Conservation (phyloP, 2,113 vertebrate species). For the Calyptomena viridis region DNA sequence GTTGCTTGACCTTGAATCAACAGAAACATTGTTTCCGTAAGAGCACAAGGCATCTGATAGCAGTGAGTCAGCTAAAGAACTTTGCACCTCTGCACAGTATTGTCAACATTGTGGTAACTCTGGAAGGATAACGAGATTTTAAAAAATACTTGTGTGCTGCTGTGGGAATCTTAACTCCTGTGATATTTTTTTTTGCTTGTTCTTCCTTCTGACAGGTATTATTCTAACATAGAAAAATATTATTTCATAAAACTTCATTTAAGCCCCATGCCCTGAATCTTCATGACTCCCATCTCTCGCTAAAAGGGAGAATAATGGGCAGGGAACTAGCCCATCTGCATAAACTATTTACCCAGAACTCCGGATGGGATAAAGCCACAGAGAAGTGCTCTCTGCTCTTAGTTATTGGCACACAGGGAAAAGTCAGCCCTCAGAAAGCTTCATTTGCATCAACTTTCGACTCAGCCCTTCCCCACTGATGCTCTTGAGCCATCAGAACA, state of each 20-base stretch:
- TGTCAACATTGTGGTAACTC: not conserved
- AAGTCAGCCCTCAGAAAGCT: not conserved
- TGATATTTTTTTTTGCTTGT: not conserved
- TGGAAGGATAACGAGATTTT: not conserved
- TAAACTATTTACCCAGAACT: slow-evolving; percentile 9
- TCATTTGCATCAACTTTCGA: not conserved
- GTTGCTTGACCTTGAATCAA: slow-evolving; percentile 7
- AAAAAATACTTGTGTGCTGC: not conserved
- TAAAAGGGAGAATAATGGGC: not conserved
- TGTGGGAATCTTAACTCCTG: not conserved
- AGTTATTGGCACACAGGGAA: not conserved
- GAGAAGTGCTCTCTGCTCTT: not conserved
- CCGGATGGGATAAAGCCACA: not conserved
- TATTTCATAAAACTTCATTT: not conserved
- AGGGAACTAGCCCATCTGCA: not conserved
- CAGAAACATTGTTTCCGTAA: slow-evolving; percentile 12
- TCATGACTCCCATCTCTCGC: not conserved
- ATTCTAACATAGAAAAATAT: slow-evolving; percentile 37
- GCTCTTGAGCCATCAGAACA: not conserved
- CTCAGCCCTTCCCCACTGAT: not conserved
- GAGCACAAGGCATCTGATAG: not conserved
- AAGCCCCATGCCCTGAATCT: not conserved
- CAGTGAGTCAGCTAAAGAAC: not conserved
- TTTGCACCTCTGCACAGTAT: not conserved
- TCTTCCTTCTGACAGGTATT: slow-evolving; percentile 7